Percentiles rank a stretch among this genome's conserved stretches.
Conservation (phyloP, 2,888 invertebrate species). For the Cosmopolites sordidus region DNA sequence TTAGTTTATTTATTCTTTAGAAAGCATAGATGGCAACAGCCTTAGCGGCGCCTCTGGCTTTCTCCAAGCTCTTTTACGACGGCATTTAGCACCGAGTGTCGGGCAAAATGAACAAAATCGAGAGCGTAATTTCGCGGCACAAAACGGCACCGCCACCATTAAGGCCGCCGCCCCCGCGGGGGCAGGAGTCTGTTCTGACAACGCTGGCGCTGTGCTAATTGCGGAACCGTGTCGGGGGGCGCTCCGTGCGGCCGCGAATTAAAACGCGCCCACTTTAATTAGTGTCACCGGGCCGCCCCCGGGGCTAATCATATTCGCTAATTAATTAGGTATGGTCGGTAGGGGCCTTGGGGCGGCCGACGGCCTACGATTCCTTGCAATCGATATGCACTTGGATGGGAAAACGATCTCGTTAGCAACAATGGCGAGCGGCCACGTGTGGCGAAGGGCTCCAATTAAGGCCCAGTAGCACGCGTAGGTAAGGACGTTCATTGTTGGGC, state of each 20-base stretch:
- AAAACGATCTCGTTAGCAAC: conserved; percentile 27
- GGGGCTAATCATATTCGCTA: conserved; percentile 37
- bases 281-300: conserved; percentile 21
- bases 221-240: conserved; percentile 23
- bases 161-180: neutral
- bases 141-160: conserved; percentile 7
- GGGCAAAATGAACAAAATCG: conserved; percentile 19
- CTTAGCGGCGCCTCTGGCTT: too few relatives aligned
- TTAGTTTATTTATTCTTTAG: too few relatives aligned
- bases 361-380: neutral
- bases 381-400: neutral
- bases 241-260: conserved; percentile 25
- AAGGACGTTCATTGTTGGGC: conserved; percentile 30
- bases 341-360: neutral
- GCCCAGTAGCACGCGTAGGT: conserved; percentile 35
- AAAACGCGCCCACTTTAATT: conserved; percentile 37
- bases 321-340: conserved; percentile 33
- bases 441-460: conserved; percentile 41
- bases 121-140: conserved; percentile 12
- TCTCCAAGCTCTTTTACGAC: too few relatives aligned
- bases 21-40: too few relatives aligned
- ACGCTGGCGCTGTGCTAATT: conserved; percentile 22
- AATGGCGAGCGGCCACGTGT: conserved; percentile 31
- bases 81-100: too few relatives aligned
- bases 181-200: conserved; percentile 17